These are phyloP conservation scores for Tenthredo distinguenda DNA, from an alignment of 2,888 invertebrate genomes.

Conservation along the genomic window DNA sequence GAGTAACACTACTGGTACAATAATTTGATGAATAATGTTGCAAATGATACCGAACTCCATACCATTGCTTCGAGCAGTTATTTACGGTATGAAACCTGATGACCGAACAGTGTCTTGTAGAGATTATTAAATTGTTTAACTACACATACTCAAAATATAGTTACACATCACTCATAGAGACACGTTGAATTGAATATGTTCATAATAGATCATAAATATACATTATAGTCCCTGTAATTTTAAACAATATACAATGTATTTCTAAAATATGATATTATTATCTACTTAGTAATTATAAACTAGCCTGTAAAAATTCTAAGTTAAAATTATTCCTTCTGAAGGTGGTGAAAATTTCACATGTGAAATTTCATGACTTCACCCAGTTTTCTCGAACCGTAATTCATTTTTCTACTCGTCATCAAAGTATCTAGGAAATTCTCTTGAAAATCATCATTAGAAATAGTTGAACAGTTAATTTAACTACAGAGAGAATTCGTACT, in stretches of 20 bases:
- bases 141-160: neutral
- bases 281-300: neutral
- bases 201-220: neutral
- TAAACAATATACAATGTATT: neutral
- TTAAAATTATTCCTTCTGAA: neutral
- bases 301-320: neutral
- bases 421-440: neutral
- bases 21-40: neutral
- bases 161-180: neutral
- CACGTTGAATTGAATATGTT: neutral
- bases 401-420: neutral
- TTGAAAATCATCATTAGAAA: neutral
- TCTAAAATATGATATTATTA: neutral
- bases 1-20: neutral
- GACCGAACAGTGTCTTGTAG: neutral
- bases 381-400: neutral
- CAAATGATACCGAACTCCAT: neutral
- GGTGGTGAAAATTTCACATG: neutral
- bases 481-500: too few species aligned
- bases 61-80: neutral
- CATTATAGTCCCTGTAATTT: neutral
- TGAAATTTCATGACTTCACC: neutral
- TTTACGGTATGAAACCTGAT: neutral
- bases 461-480: too few species aligned
- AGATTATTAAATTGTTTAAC: neutral